phyloP scores from a whole-genome alignment of 2,888 invertebrate species.

The Clunio marinus region DNA sequence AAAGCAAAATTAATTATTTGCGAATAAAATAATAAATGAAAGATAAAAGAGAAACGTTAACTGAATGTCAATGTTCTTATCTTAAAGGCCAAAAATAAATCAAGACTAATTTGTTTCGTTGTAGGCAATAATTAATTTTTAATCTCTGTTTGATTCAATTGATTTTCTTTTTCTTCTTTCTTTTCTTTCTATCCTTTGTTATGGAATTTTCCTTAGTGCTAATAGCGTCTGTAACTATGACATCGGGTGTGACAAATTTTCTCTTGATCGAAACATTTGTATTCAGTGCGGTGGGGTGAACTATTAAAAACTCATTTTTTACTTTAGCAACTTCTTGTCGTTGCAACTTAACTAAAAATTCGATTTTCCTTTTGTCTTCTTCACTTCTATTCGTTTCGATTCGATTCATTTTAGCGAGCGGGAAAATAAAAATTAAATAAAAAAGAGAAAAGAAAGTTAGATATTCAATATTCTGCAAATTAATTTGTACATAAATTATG shows the following conservation, averaged over 20 bases:
- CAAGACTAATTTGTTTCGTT: background rate
- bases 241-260: conserved; percentile 18
- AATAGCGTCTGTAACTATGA: conserved; percentile 1
- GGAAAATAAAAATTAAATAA: background rate
- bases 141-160: conserved; percentile 29
- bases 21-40: too few relatives aligned
- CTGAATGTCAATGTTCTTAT: too few relatives aligned
- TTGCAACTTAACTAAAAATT: too few relatives aligned
- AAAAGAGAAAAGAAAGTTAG: conserved; percentile 19
- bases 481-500: conserved; percentile 36
- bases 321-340: conserved; percentile 21
- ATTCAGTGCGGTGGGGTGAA: conserved; percentile 25
- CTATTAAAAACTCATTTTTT: conserved; percentile 36
- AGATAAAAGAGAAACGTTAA: too few relatives aligned
- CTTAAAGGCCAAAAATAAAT: background rate
- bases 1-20: too few relatives aligned
- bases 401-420: background rate
- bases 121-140: conserved; percentile 27
- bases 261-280: conserved; percentile 19
- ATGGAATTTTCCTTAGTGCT: background rate
- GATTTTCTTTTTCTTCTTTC: conserved; percentile 7
- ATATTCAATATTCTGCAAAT: conserved; percentile 31
- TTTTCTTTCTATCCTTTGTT: background rate
- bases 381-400: background rate
- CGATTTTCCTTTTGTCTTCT: background rate